A percentile compares a stretch with the other conserved stretches of the same genome.
Evolutionary conservation across 1,140 invertebrate species (phyloP).

Genomic region (Lerema accius): DNA sequence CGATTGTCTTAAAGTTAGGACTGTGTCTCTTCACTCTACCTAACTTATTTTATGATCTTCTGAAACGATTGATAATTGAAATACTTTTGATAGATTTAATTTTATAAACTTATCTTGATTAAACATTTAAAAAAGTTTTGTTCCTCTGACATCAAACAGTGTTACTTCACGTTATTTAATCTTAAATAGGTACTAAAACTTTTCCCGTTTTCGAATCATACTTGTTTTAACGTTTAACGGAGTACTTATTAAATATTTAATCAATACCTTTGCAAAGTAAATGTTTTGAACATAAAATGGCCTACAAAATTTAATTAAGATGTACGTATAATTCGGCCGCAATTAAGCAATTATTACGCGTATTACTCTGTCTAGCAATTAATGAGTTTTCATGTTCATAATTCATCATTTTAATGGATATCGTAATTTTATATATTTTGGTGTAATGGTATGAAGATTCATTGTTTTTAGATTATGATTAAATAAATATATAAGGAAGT

Average conservation of each 20-base stretch:
- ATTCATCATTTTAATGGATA: background rate
- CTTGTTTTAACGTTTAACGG: background rate
- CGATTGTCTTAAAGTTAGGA: conserved; percentile 59
- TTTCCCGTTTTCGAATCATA: background rate
- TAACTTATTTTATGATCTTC: conserved; percentile 45
- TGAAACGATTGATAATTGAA: conserved; percentile 74
- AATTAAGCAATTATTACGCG: background rate
- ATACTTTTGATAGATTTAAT: conserved; percentile 55
- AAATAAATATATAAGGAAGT: too few species aligned
- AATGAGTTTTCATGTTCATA: background rate
- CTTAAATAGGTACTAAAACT: background rate
- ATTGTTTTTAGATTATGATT: too few species aligned
- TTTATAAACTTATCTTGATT: conserved; percentile 41
- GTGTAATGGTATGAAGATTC: too few species aligned
- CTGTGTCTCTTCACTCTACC: conserved; percentile 42
- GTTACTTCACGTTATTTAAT: background rate
- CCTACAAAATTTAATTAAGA: background rate
- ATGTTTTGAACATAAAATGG: background rate
- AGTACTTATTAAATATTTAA: background rate
- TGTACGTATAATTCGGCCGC: background rate
- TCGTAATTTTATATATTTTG: conserved; percentile 22
- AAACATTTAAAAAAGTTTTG: conserved; percentile 44
- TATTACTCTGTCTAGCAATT: background rate
- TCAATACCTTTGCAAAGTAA: background rate
- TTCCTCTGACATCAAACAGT: conserved; percentile 37